Conservation (phyloP, 2,888 invertebrate genomes). For the Acleris literana region DNA sequence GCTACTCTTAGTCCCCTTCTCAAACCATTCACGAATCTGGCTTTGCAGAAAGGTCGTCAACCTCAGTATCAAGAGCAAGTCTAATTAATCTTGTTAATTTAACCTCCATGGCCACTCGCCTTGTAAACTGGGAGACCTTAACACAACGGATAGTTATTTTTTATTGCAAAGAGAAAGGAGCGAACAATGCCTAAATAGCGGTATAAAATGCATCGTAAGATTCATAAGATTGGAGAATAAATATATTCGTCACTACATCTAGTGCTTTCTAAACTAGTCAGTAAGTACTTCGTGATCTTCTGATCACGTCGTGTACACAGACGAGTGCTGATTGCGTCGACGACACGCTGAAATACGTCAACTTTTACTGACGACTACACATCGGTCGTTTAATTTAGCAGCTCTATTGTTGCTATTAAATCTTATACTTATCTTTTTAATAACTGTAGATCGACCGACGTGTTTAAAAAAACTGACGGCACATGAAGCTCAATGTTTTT, state of each 20-base stretch:
- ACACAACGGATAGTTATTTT: slow-evolving; percentile 36
- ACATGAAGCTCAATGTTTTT: too few species aligned
- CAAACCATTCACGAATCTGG: slow-evolving; percentile 15
- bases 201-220: slow-evolving; percentile 40
- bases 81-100: slow-evolving; percentile 48
- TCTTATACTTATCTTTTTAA: background rate
- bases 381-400: background rate
- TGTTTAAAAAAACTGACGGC: too few species aligned
- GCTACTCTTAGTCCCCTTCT: too few species aligned
- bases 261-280: slow-evolving; percentile 16
- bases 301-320: background rate
- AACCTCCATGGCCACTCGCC: slow-evolving; percentile 52
- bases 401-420: background rate
- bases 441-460: too few species aligned
- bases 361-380: background rate
- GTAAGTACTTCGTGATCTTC: slow-evolving; percentile 9
- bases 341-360: slow-evolving; percentile 2
- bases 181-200: slow-evolving; percentile 33
- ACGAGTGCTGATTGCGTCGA: background rate
- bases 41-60: slow-evolving; percentile 46
- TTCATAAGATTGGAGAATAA: slow-evolving; percentile 47
- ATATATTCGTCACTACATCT: slow-evolving; percentile 29
- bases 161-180: slow-evolving; percentile 45
- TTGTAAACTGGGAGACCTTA: slow-evolving; percentile 58
- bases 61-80: slow-evolving; percentile 45